Percentiles rank a stretch among this genome's conserved stretches.
Conservation (phyloP, 2,888 invertebrate species). For the Hirudinaria manillensis region DNA sequence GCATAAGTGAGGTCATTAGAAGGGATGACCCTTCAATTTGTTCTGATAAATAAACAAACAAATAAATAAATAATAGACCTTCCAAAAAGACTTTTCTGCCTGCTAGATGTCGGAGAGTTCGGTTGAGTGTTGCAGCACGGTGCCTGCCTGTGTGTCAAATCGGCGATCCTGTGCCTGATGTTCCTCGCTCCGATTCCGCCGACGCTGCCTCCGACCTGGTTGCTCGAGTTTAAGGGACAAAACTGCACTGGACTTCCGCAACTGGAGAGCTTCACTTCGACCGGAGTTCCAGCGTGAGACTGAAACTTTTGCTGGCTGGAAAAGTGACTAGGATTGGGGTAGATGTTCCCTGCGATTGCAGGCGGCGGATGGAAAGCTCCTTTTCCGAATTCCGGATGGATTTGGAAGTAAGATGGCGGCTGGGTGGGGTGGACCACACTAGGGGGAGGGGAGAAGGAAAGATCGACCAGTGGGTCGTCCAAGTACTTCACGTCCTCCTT, state of each 20-base stretch:
- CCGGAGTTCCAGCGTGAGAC: slow-evolving; percentile 24
- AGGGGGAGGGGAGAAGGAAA: slow-evolving; percentile 17
- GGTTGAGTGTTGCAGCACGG: slow-evolving; percentile 30
- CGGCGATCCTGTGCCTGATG: slow-evolving; percentile 14
- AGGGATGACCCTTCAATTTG: too few species aligned
- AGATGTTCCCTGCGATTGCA: slow-evolving; percentile 10
- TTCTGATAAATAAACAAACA: too few species aligned
- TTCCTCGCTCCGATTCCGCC: slow-evolving; percentile 8
- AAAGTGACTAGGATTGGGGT: slow-evolving; percentile 25
- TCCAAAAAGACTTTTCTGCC: slow-evolving; percentile 31
- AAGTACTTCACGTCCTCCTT: slow-evolving; percentile 14
- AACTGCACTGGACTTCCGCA: slow-evolving; percentile 26
- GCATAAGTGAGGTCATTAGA: too few species aligned
- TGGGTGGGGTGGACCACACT: background rate
- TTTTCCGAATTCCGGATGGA: slow-evolving; percentile 13
- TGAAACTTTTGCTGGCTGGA: slow-evolving; percentile 1
- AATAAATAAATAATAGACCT: background rate
- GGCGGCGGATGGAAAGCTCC: slow-evolving; percentile 3
- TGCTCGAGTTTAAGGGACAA: background rate
- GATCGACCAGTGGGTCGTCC: slow-evolving; percentile 23
- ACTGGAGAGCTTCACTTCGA: slow-evolving; percentile 28
- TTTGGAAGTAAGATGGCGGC: slow-evolving; percentile 16
- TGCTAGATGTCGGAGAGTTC: slow-evolving; percentile 30
- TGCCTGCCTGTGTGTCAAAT: background rate
- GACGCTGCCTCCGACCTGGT: slow-evolving; percentile 5